These are phyloP conservation scores for Theropithecus gelada DNA, from an alignment of 2,113 vertebrate genomes.

Conservation along the genomic window DNA sequence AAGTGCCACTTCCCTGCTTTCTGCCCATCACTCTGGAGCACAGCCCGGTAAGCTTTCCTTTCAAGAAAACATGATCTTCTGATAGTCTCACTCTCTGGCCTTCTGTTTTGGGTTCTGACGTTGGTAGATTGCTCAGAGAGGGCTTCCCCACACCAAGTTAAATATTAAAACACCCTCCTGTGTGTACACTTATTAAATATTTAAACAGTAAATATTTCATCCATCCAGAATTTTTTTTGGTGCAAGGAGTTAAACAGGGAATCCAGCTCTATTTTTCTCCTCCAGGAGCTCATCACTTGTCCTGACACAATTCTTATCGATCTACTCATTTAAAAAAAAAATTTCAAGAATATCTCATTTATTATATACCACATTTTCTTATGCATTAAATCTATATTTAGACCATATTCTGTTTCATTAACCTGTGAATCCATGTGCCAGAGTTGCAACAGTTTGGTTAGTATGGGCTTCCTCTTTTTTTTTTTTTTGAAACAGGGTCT, in stretches of 20 bases:
- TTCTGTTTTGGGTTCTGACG: background rate
- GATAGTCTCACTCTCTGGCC: background rate
- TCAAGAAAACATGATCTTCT: background rate
- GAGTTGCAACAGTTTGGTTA: background rate
- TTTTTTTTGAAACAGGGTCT: too few species aligned
- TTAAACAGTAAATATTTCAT: background rate
- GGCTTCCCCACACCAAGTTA: background rate
- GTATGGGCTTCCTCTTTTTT: background rate
- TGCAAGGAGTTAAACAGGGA: background rate
- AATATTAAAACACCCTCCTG: background rate
- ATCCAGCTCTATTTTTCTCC: background rate
- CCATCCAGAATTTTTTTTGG: conserved; percentile 22
- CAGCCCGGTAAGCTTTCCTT: background rate
- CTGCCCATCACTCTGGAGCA: accelerated
- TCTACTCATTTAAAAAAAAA: background rate
- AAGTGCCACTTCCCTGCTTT: background rate
- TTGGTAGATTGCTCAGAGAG: background rate
- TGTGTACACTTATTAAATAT: background rate
- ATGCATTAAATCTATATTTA: background rate
- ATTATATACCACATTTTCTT: background rate
- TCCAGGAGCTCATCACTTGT: background rate
- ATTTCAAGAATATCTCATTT: background rate
- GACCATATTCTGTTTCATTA: background rate
- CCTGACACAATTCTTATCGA: background rate
- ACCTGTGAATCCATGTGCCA: background rate